These are phyloP conservation scores for Slavum lentiscoides DNA, from an alignment of 2,888 invertebrate genomes.

Conservation along the genomic window DNA sequence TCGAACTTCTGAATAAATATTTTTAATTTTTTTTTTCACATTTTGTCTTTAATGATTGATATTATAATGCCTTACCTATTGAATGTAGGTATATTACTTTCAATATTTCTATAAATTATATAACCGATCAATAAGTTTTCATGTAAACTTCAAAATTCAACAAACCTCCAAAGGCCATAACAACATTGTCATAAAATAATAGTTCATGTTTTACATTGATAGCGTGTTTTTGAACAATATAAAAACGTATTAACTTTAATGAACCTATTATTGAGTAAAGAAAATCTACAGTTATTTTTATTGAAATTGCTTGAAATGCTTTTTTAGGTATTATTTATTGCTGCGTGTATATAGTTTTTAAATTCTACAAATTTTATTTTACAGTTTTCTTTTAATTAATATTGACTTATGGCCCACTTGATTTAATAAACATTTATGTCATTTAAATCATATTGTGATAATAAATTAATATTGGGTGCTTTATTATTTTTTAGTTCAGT, in stretches of 20 bases:
- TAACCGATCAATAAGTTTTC: constrained; percentile 23
- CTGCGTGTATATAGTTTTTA: neutral
- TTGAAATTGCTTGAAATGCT: neutral
- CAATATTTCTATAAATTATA: no score
- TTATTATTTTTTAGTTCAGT: neutral
- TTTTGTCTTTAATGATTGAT: neutral
- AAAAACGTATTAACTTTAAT: constrained; percentile 20
- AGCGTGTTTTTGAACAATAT: constrained; percentile 3
- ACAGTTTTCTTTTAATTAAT: neutral
- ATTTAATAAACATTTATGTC: no score
- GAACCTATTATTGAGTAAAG: neutral
- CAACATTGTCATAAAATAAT: neutral
- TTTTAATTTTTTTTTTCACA: neutral
- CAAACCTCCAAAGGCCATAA: neutral
- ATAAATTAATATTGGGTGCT: neutral
- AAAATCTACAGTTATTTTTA: neutral
- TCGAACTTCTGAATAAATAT: neutral
- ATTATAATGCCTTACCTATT: no score
- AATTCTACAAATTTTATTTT: neutral
- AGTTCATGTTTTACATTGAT: constrained; percentile 13
- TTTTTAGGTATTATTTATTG: no score
- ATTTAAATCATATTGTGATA: no score
- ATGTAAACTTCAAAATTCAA: constrained; percentile 11
- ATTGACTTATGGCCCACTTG: no score
- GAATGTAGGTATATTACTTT: no score